Percentiles rank a stretch among this genome's conserved stretches.
These are phyloP conservation scores for Scartelaos histophorus DNA, from an alignment of 2,113 vertebrate genomes.

Conservation along the genomic window DNA sequence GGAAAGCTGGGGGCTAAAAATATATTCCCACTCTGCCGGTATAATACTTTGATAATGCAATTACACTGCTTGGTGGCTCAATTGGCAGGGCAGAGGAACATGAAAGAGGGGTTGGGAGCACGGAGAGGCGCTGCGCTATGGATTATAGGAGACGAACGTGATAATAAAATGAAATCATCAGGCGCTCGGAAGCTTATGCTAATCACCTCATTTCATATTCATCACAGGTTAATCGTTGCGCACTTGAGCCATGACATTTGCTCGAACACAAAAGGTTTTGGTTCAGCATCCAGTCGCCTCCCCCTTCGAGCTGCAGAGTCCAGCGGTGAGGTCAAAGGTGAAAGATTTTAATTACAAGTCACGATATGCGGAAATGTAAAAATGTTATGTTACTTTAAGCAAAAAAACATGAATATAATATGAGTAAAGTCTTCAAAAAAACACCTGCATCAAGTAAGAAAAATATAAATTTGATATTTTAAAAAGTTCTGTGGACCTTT, in stretches of 20 bases:
- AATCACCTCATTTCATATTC: slow-evolving; percentile 67
- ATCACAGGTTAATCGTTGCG: slow-evolving; percentile 59
- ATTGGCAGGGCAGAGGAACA: slow-evolving; percentile 59
- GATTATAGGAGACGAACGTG: slow-evolving; percentile 60
- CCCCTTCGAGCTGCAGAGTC: slow-evolving; percentile 15
- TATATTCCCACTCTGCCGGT: slow-evolving; percentile 43
- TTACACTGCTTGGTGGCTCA: slow-evolving; percentile 56
- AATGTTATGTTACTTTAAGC: neutral
- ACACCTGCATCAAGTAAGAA: too few species aligned
- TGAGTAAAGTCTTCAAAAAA: too few species aligned
- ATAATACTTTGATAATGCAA: slow-evolving; percentile 67
- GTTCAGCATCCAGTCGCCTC: slow-evolving; percentile 26
- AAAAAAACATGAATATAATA: too few species aligned
- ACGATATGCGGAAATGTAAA: neutral
- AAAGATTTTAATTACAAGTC: slow-evolving; percentile 4
- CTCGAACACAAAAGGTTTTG: slow-evolving; percentile 46
- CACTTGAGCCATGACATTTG: slow-evolving; percentile 40
- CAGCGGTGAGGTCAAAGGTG: slow-evolving; percentile 15
- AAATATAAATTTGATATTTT: too few species aligned
- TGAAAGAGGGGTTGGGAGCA: slow-evolving; percentile 53
- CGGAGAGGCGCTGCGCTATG: slow-evolving; percentile 37
- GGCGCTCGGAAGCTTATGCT: slow-evolving; percentile 71
- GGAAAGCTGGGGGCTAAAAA: slow-evolving; percentile 62
- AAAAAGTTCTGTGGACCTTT: too few species aligned
- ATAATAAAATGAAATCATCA: slow-evolving; percentile 72